Percentiles rank a stretch among this genome's conserved stretches.
Evolutionary conservation across 1,140 invertebrate genomes (phyloP).

Genomic region (Arion vulgaris): DNA sequence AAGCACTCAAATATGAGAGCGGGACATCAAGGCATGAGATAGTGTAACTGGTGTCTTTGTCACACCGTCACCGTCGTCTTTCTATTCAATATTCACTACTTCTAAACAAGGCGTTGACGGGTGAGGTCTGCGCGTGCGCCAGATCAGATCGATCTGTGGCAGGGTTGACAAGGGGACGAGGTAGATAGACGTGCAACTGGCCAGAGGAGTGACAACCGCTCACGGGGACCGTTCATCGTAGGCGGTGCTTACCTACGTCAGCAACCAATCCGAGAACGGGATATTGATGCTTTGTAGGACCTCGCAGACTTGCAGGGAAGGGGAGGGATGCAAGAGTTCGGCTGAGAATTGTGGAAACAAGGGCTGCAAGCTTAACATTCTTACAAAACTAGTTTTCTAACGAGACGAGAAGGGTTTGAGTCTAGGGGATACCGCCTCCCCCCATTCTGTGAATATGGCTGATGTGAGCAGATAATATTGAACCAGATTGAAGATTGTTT

Average conservation of each 20-base stretch:
- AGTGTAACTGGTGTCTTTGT: background rate
- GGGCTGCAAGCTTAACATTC: background rate
- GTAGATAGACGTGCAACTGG: background rate
- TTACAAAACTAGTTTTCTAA: background rate
- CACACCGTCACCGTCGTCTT: background rate
- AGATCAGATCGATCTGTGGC: background rate
- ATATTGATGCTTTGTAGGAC: background rate
- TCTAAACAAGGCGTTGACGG: background rate
- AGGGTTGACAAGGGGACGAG: background rate
- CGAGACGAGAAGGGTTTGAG: background rate
- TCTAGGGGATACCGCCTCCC: background rate
- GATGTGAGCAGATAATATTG: background rate
- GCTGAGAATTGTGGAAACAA: background rate
- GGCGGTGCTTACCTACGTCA: slow-evolving; percentile 7
- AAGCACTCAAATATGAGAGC: background rate
- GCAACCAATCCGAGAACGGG: background rate
- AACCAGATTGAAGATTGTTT: background rate
- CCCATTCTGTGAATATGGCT: background rate
- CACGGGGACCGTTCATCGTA: background rate
- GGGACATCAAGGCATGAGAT: background rate
- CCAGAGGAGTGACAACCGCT: background rate
- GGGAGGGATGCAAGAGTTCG: background rate
- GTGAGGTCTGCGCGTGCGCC: background rate
- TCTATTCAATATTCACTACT: background rate
- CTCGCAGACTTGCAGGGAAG: background rate